Evolutionary conservation across 1,140 invertebrate genomes (phyloP), one percentile per base, ranked within the genome.

Genomic region (Spodoptera frugiperda): DNA sequence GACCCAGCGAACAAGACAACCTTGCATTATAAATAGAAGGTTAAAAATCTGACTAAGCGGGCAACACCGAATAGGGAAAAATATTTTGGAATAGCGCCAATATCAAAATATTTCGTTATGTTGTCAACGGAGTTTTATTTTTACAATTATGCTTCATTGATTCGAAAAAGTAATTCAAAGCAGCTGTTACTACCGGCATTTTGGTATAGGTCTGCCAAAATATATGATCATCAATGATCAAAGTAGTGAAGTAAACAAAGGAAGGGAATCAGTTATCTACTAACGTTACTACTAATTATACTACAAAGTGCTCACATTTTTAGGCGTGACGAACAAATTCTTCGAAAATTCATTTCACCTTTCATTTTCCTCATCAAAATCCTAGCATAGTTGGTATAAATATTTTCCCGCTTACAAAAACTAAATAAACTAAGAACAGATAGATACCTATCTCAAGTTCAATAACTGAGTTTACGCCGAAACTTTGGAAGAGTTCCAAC

Each of bases 1-100:
- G 48, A 68, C 48, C 48, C 25, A 51, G 10, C 46, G 63, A 30
- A 48, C 17, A 48, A 19, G n/a, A 11, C 19, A 53, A 53, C 65
- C 65, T 68, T 68, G 48, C 48, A 33, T 3, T 21, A 53, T 53
- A 53, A 71, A 54, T 44, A 17, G 33, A 71, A 71, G 68, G 49
- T 44, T 54, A 71, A 71, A 44, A 55, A 12, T 71, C 68, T 55
- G 68, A 39, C 53, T 44, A 33, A 71, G 17, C 68, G 11, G 53
- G 68, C 53, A 71, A 57, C 68, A 71, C 68, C 30, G 49, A 71
- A 71, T 71, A 71, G 68, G 68, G 49, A 71, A 55, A 71, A 44
- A n/a, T 25, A 46, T 71, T 55, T 71, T 54, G 68, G 68, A 71
- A 55, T 71, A 30, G 30, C 15, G 68, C 68, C 68, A 71, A 71